phyloP scores from a whole-genome alignment of 2,113 vertebrate species.

The Triplophysa siluroides region DNA sequence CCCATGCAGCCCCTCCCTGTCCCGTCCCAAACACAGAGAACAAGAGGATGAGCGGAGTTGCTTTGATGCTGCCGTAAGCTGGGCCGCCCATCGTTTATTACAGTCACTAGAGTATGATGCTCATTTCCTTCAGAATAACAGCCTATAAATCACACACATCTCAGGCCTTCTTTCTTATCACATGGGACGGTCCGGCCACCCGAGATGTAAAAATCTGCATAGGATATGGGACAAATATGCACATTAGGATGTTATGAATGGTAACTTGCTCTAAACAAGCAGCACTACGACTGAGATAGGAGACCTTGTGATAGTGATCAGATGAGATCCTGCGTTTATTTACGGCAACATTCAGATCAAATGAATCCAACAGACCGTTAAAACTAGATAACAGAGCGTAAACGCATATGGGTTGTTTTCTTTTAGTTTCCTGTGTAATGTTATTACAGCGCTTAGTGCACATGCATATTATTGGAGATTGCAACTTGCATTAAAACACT shows the following conservation, averaged over 20 bases:
- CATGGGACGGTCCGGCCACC: slow-evolving; percentile 34
- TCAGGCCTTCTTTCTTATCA: slow-evolving; percentile 48
- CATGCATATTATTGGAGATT: background rate
- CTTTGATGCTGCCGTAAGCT: slow-evolving; percentile 56
- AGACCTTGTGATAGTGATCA: background rate
- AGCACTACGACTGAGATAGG: slow-evolving; percentile 3
- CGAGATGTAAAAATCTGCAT: slow-evolving; percentile 55
- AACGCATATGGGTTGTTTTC: background rate
- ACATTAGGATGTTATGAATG: slow-evolving; percentile 54
- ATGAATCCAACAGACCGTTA: background rate
- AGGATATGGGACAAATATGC: slow-evolving; percentile 58
- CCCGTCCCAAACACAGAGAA: slow-evolving; percentile 44
- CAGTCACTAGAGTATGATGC: slow-evolving; percentile 68
- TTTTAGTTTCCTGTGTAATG: slow-evolving; percentile 29
- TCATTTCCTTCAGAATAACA: slow-evolving; percentile 69
- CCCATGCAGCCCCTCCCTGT: slow-evolving; percentile 58
- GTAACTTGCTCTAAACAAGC: slow-evolving; percentile 14
- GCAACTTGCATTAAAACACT: too few species aligned
- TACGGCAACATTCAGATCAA: background rate
- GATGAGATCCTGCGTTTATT: background rate
- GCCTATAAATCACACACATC: slow-evolving; percentile 65
- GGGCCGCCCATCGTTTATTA: slow-evolving; percentile 63
- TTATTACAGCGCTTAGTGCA: background rate
- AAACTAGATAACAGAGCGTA: background rate
- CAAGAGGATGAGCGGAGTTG: background rate